These are phyloP conservation scores for Athripsodes cinereus DNA, from an alignment of 2,888 invertebrate genomes.

Conservation along the genomic window DNA sequence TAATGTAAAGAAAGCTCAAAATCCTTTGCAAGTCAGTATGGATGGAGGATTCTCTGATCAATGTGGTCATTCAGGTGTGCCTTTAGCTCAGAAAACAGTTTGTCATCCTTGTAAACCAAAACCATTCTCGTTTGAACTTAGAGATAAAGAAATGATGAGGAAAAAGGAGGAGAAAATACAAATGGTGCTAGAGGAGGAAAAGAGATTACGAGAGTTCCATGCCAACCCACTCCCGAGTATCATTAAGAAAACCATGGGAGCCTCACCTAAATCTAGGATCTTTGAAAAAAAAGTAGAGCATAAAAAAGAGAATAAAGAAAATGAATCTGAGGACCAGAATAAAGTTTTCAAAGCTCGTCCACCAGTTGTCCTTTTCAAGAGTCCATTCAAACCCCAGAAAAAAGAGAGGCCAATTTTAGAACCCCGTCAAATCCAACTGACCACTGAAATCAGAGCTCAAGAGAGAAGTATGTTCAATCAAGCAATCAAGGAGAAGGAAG, in stretches of 20 bases:
- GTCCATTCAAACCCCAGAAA: constrained; percentile 59
- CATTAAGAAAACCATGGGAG: constrained; percentile 39
- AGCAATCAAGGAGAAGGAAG: constrained; percentile 46
- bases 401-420: constrained; percentile 41
- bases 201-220: constrained; percentile 59
- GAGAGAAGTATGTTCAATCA: constrained; percentile 58
- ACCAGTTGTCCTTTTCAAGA: constrained; percentile 53
- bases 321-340: constrained; percentile 28
- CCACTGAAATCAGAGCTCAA: constrained; percentile 56
- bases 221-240: constrained; percentile 61
- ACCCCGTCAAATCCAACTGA: constrained; percentile 52
- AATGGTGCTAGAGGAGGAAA: constrained; percentile 52
- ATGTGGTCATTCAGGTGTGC: constrained; percentile 21
- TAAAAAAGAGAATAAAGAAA: constrained; percentile 37
- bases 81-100: constrained; percentile 11
- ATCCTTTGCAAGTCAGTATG: constrained; percentile 17
- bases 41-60: constrained; percentile 9
- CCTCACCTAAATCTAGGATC: constrained; percentile 32
- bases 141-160: constrained; percentile 51
- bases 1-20: constrained; percentile 3
- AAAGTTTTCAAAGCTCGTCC: constrained; percentile 57
- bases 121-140: constrained; percentile 66
- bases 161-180: constrained; percentile 58
- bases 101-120: constrained; percentile 29
- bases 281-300: constrained; percentile 35